Evolutionary conservation across 1,140 invertebrate genomes (phyloP).

Genomic region (Magallana angulata): DNA sequence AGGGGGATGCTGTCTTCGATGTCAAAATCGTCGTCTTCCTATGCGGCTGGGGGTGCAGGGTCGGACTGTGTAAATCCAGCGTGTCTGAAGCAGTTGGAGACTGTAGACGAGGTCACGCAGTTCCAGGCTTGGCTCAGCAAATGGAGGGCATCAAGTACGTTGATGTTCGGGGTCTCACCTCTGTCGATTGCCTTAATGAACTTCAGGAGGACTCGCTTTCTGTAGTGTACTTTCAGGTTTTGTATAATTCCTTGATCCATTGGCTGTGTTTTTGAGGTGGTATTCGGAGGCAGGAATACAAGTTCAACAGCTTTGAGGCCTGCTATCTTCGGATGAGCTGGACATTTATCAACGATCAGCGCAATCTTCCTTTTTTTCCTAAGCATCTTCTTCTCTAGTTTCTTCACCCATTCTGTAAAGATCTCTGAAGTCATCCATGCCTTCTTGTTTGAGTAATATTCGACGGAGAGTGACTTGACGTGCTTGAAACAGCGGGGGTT

Average conservation of each 20-base stretch:
- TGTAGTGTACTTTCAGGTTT: constrained; percentile 54
- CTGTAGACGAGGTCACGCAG: constrained; percentile 37
- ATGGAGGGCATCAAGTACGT: constrained; percentile 39
- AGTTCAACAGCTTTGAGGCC: neutral
- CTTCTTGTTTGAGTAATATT: neutral
- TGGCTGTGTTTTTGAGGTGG: neutral
- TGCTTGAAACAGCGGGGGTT: neutral
- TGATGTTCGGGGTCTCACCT: neutral
- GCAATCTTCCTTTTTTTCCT: neutral
- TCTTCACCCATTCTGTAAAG: neutral
- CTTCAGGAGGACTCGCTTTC: constrained; percentile 20
- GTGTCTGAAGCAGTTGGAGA: constrained; percentile 49
- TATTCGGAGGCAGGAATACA: neutral
- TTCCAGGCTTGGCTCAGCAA: constrained; percentile 46
- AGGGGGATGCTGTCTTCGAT: neutral
- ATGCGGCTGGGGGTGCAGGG: neutral
- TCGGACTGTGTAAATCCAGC: constrained; percentile 32
- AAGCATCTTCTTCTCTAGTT: neutral
- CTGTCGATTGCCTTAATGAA: constrained; percentile 28
- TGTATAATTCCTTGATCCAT: constrained; percentile 39
- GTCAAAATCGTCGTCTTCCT: neutral
- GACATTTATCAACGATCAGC: neutral
- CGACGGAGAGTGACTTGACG: neutral
- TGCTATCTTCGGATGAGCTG: neutral
- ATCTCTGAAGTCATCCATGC: neutral